These are phyloP conservation scores for Drosophila biarmipes DNA, from an alignment of 1,140 invertebrate species.

Conservation along the genomic window DNA sequence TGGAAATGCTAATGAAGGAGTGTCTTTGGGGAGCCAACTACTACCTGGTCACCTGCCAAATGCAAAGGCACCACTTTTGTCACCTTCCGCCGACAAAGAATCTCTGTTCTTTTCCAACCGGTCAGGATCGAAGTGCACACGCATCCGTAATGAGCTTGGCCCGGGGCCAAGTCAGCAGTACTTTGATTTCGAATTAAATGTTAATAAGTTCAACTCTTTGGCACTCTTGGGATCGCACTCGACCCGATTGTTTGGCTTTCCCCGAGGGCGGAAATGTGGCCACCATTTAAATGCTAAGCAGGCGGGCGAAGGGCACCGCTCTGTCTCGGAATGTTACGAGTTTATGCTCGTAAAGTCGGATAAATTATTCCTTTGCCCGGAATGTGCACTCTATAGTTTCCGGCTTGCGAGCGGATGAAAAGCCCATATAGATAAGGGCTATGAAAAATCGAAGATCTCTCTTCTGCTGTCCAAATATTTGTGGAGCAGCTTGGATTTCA, in stretches of 20 bases:
- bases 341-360: slow-evolving; percentile 42
- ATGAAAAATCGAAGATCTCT: slow-evolving; percentile 42
- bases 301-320: slow-evolving; percentile 43
- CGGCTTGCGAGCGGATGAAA: slow-evolving; percentile 42
- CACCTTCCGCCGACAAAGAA: slow-evolving; percentile 36
- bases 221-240: slow-evolving; percentile 13
- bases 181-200: slow-evolving; percentile 80
- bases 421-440: slow-evolving; percentile 63
- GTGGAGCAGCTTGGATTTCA: slow-evolving; percentile 31
- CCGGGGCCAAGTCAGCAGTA: slow-evolving; percentile 32
- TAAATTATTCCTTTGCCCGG: slow-evolving; percentile 53
- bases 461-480: slow-evolving; percentile 60
- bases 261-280: slow-evolving; percentile 68
- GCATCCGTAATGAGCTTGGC: slow-evolving; percentile 62
- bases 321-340: slow-evolving; percentile 47
- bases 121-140: slow-evolving; percentile 43
- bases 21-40: slow-evolving; percentile 33
- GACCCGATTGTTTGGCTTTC: slow-evolving; percentile 10
- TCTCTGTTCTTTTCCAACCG: not conserved
- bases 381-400: slow-evolving; percentile 75
- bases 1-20: slow-evolving; percentile 64
- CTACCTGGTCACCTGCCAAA: slow-evolving; percentile 66
- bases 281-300: slow-evolving; percentile 76
- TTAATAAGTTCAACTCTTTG: slow-evolving; percentile 74
- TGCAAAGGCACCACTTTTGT: slow-evolving; percentile 51